Base-by-base conservation (phyloP, 2,888 invertebrate species). In the Matsumyia berberina region DNA sequence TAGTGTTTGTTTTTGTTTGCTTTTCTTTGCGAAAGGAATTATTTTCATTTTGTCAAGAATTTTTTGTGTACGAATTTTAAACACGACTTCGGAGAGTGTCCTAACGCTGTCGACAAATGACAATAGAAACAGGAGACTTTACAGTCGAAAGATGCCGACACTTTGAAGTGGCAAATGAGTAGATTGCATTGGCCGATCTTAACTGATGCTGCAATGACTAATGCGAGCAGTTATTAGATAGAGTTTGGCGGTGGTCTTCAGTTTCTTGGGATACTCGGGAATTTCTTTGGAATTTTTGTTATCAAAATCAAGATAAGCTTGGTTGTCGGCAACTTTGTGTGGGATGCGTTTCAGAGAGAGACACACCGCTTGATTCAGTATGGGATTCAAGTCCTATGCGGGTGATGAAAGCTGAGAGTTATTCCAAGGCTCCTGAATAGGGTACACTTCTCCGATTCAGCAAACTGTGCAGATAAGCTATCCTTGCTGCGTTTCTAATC, bases 171-270 rank as follows among this genome's bases (percentile, higher is more conserved):
- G 31, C 35, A 62, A 70, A 78, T 55, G 70, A 49, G 62, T 15
- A 29, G 58, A 79, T 73, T 66, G 42, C 79, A 51, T 42, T 53
- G 57, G 46, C 9, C 74, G 76, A 70, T 76, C 81, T 82, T 82
- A 76, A 76, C 70, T 77, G 81, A 70, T 76, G 35, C 31, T 77
- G 70, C 57, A 55, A 62, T 70, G 70, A 55, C 49, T 64, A 66
- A 79, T 64, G 62, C 31, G 37, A 35, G 19, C 42, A 12, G 53
- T 53, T 53, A 62, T 53, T 62, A 53, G 62, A 73, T 73, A 53
- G 51, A 12, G 12, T 42, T 29, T 0, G 11, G 12, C 4, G 2
- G 4, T n/a, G 33, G 62, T 62, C 15, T 62, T 19, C 15, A 24
- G 64, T 64, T 69, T 17, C 67, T 51, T 6, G 12, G n/a, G 7